Conservation (phyloP, 2,888 invertebrate genomes). For the Glomeris marginata region DNA sequence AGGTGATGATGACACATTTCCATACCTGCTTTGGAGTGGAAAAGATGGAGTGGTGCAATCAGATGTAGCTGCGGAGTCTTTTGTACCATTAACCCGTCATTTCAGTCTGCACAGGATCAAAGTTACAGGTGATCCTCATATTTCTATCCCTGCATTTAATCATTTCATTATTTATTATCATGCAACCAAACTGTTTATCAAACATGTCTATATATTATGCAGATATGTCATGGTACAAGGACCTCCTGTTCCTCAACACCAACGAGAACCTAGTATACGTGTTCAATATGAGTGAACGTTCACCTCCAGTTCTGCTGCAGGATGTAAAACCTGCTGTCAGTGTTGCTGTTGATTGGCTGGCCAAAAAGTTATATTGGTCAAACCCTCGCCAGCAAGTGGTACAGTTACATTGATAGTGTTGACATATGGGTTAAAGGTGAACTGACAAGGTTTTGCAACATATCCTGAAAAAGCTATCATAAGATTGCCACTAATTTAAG, state of each 20-base stretch:
- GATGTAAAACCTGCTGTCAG: conserved; percentile 58
- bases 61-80: conserved; percentile 63
- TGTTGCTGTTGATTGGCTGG: conserved; percentile 81
- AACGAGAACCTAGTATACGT: conserved; percentile 54
- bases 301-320: conserved; percentile 38
- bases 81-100: conserved; percentile 49
- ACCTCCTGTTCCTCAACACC: conserved; percentile 56
- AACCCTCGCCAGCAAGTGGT: conserved; percentile 71
- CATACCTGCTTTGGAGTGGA: conserved; percentile 46
- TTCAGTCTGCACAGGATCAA: conserved; percentile 34
- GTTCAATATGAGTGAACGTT: conserved; percentile 49
- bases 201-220: conserved; percentile 29
- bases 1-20: conserved; percentile 12
- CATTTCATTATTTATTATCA: background rate
- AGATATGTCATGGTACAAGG: conserved; percentile 62
- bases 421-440: too few species aligned
- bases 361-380: conserved; percentile 78
- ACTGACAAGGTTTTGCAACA: too few species aligned
- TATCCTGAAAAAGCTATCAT: too few species aligned
- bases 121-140: conserved; percentile 16
- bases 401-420: too few species aligned
- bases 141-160: background rate
- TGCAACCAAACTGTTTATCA: background rate
- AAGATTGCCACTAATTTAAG: too few species aligned
- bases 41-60: conserved; percentile 59